A percentile compares a stretch with the other conserved stretches of the same genome.
These are phyloP conservation scores for Chaitophorus viminalis DNA, from an alignment of 2,888 invertebrate species.

Conservation along the genomic window DNA sequence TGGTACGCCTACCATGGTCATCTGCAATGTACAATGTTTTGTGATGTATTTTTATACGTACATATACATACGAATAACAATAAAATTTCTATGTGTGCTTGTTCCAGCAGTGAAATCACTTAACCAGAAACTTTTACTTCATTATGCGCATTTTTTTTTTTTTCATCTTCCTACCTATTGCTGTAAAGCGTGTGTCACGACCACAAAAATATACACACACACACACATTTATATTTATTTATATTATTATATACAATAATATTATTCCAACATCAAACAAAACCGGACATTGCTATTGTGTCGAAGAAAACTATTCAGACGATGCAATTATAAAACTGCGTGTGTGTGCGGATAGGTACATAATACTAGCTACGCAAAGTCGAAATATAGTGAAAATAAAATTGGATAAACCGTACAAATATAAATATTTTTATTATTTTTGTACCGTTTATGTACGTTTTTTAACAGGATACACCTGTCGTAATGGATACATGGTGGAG, in stretches of 20 bases:
- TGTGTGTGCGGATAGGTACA: neutral
- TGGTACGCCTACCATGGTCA: slow-evolving; percentile 62
- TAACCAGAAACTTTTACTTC: slow-evolving; percentile 62
- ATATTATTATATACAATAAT: neutral
- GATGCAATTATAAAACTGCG: slow-evolving; percentile 22
- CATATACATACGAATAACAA: slow-evolving; percentile 37
- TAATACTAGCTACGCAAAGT: neutral
- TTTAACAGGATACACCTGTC: slow-evolving; percentile 59
- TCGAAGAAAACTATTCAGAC: slow-evolving; percentile 45
- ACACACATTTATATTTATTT: neutral
- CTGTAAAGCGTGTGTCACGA: slow-evolving; percentile 40
- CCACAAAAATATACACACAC: slow-evolving; percentile 35
- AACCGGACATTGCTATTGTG: slow-evolving; percentile 49
- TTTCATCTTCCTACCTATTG: slow-evolving; percentile 16
- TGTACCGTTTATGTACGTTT: neutral
- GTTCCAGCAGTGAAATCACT: slow-evolving; percentile 59
- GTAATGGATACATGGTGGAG: slow-evolving; percentile 1
- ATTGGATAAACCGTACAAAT: neutral
- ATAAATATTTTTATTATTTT: slow-evolving; percentile 11
- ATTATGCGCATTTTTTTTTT: slow-evolving; percentile 59
- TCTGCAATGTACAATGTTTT: slow-evolving; percentile 56
- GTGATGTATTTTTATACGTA: slow-evolving; percentile 47
- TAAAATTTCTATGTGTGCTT: slow-evolving; percentile 49
- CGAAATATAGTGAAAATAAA: neutral
- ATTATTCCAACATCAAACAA: neutral